A percentile compares a stretch with the other conserved stretches of the same genome.
Evolutionary conservation across 2,113 vertebrate species (phyloP).

Genomic region (Pseudonaja textilis): DNA sequence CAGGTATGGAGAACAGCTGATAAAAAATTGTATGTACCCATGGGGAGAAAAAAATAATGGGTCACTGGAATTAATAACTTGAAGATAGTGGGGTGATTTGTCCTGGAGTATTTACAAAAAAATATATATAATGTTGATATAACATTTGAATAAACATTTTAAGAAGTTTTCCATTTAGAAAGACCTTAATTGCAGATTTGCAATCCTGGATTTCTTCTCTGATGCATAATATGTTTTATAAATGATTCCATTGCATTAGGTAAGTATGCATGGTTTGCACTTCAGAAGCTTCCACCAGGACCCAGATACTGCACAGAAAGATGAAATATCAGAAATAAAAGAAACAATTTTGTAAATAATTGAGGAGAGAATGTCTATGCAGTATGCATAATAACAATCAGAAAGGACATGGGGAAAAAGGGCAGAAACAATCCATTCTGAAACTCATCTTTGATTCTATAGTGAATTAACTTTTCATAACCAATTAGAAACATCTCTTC

Average conservation of each 20-base stretch:
- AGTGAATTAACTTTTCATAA: slow-evolving; percentile 46
- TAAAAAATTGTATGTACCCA: not conserved
- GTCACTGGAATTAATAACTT: not conserved
- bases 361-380: not conserved
- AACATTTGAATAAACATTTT: not conserved
- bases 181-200: not conserved
- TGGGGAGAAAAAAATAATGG: not conserved
- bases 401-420: not conserved
- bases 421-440: slow-evolving; percentile 33
- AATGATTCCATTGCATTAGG: not conserved
- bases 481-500: slow-evolving; percentile 45
- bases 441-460: slow-evolving; percentile 38
- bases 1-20: not conserved
- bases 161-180: not conserved
- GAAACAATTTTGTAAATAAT: not conserved
- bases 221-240: not conserved
- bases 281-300: not conserved
- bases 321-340: not conserved
- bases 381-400: not conserved
- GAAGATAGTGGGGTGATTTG: not conserved
- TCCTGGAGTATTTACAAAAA: not conserved
- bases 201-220: not conserved
- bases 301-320: not conserved
- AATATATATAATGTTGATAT: not conserved
- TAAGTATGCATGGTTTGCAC: not conserved